Percentiles rank a stretch among this genome's conserved stretches.
phyloP scores from a whole-genome alignment of 2,888 invertebrate genomes.

The Asteroscopus sphinx region DNA sequence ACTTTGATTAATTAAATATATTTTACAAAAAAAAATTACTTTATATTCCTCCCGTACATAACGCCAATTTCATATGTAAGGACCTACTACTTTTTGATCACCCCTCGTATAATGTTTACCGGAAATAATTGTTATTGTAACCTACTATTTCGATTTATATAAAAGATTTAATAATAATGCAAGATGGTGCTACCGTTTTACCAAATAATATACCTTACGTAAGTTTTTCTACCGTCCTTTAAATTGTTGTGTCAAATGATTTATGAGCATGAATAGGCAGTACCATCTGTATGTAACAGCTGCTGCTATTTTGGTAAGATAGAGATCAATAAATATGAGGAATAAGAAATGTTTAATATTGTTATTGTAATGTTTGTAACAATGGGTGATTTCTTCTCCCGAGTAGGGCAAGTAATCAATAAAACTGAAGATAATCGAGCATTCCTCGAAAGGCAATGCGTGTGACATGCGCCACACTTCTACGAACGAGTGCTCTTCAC shows the following conservation, averaged over 20 bases:
- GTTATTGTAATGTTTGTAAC: conserved; percentile 53
- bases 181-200: neutral
- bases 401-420: conserved; percentile 68
- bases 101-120: too few relatives aligned
- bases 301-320: conserved; percentile 16
- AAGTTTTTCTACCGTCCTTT: neutral
- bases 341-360: conserved; percentile 23
- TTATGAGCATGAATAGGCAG: conserved; percentile 13
- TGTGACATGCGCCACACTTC: conserved; percentile 80
- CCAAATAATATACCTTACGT: neutral
- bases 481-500: conserved; percentile 71
- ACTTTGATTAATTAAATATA: too few relatives aligned
- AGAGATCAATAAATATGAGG: conserved; percentile 20
- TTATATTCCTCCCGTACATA: too few relatives aligned
- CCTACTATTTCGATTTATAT: neutral
- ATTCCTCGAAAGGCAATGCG: conserved; percentile 78
- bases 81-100: too few relatives aligned
- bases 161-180: neutral
- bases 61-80: too few relatives aligned
- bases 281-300: conserved; percentile 27
- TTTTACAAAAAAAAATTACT: too few relatives aligned
- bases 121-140: too few relatives aligned
- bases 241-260: conserved; percentile 18
- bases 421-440: conserved; percentile 73
- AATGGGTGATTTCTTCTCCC: conserved; percentile 65